Conservation (phyloP, 2,888 invertebrate genomes). For the Aradus depressus region DNA sequence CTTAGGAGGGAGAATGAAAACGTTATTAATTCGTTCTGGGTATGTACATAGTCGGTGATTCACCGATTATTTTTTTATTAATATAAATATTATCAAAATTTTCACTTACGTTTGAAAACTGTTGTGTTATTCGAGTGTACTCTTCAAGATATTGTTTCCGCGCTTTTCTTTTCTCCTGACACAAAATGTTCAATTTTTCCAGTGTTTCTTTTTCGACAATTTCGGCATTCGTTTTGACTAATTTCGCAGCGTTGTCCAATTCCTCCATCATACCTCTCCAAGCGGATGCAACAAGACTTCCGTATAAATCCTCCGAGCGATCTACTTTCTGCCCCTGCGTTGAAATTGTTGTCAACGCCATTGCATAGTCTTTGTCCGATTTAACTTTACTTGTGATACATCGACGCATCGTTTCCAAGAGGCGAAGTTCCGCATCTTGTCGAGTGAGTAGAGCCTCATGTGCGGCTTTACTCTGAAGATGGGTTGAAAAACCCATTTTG, state of each 20-base stretch:
- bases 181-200: slow-evolving; percentile 67
- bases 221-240: slow-evolving; percentile 76
- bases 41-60: too few relatives aligned
- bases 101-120: slow-evolving; percentile 68
- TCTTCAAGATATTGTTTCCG: slow-evolving; percentile 83
- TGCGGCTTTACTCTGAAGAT: slow-evolving; percentile 49
- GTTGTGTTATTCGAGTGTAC: slow-evolving; percentile 67
- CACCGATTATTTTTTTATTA: too few relatives aligned
- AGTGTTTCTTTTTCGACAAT: slow-evolving; percentile 68
- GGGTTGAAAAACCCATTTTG: slow-evolving; percentile 28
- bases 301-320: slow-evolving; percentile 58
- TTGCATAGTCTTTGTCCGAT: slow-evolving; percentile 83
- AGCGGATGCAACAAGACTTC: slow-evolving; percentile 45
- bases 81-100: too few relatives aligned
- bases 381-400: slow-evolving; percentile 79
- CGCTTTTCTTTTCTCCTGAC: slow-evolving; percentile 76
- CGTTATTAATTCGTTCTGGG: too few relatives aligned
- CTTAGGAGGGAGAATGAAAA: too few relatives aligned
- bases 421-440: slow-evolving; percentile 84
- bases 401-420: slow-evolving; percentile 83
- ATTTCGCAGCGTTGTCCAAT: slow-evolving; percentile 70
- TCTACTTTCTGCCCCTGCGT: slow-evolving; percentile 76
- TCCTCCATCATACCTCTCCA: slow-evolving; percentile 85
- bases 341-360: slow-evolving; percentile 68
- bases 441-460: slow-evolving; percentile 83